Evolutionary conservation across 2,113 vertebrate species (phyloP).

Genomic region (Paramisgurnus dabryanus): DNA sequence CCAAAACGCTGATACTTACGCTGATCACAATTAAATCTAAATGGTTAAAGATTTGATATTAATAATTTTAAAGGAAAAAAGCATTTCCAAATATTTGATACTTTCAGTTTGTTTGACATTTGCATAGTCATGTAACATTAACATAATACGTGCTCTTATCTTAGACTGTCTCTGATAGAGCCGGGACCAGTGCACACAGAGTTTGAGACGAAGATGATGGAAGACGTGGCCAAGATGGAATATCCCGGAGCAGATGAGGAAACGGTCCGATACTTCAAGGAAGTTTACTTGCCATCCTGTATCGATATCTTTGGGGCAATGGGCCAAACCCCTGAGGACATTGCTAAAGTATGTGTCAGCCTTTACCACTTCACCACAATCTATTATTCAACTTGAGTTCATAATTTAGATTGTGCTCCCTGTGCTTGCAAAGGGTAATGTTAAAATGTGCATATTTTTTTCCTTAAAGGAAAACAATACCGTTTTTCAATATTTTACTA

Average conservation of each 20-base stretch:
- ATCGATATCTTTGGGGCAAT: constrained; percentile 79
- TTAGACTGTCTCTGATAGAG: constrained; percentile 81
- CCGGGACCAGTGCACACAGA: constrained; percentile 83
- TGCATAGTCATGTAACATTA: not conserved
- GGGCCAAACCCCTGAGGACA: constrained; percentile 79
- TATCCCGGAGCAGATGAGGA: constrained; percentile 75
- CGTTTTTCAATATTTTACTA: no score
- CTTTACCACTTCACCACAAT: not conserved
- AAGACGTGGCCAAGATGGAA: constrained; percentile 78
- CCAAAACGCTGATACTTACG: no score
- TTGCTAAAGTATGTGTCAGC: constrained; percentile 72
- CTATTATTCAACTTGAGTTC: no score
- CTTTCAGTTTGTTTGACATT: no score
- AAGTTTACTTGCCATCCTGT: constrained; percentile 79
- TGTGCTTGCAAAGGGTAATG: no score
- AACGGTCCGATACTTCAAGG: constrained; percentile 80
- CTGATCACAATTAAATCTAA: no score
- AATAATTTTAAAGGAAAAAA: no score
- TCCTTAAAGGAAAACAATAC: no score
- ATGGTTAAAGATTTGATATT: no score
- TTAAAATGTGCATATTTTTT: no score
- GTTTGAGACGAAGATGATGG: constrained; percentile 82
- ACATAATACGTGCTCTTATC: not conserved
- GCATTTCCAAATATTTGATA: no score
- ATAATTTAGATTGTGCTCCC: no score